phyloP scores from a whole-genome alignment of 2,888 invertebrate species.

The Pherbina coryleti region DNA sequence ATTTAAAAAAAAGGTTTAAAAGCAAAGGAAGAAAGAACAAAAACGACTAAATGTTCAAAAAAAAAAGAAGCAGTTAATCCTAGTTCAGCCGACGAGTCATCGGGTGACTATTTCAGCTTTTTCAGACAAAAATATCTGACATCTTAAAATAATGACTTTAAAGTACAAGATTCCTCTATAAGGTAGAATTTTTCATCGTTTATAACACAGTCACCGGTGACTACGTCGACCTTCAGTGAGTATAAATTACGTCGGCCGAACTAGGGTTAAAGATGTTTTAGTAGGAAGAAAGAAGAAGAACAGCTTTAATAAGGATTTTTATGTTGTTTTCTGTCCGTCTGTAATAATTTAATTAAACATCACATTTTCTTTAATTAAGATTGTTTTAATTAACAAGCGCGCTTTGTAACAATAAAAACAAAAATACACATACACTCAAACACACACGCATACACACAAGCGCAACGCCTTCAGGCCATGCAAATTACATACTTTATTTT shows the following conservation, averaged over 20 bases:
- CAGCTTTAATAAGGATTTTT: not conserved
- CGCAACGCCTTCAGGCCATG: not conserved
- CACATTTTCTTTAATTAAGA: slow-evolving; percentile 13
- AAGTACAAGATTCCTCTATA: too few relatives aligned
- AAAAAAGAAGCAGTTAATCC: not conserved
- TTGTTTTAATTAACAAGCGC: slow-evolving; percentile 7
- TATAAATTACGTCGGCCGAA: too few relatives aligned
- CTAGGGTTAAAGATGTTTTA: not conserved
- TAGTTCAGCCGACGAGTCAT: too few relatives aligned
- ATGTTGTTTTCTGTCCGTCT: too few relatives aligned
- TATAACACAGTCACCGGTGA: too few relatives aligned
- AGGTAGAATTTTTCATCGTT: too few relatives aligned
- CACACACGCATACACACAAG: slow-evolving; percentile 3
- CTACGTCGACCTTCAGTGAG: too few relatives aligned
- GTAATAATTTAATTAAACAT: slow-evolving; percentile 5
- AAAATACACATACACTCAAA: not conserved
- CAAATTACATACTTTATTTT: not conserved
- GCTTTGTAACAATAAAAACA: not conserved
- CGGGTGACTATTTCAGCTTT: not conserved
- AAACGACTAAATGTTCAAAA: not conserved
- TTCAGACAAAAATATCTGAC: too few relatives aligned
- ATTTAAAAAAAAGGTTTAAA: not conserved
- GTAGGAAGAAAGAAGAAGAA: not conserved
- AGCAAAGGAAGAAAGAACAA: not conserved
- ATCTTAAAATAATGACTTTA: too few relatives aligned